Percentiles rank a stretch among this genome's conserved stretches.
These are phyloP conservation scores for Limonius californicus DNA, from an alignment of 1,140 invertebrate species.

Conservation along the genomic window DNA sequence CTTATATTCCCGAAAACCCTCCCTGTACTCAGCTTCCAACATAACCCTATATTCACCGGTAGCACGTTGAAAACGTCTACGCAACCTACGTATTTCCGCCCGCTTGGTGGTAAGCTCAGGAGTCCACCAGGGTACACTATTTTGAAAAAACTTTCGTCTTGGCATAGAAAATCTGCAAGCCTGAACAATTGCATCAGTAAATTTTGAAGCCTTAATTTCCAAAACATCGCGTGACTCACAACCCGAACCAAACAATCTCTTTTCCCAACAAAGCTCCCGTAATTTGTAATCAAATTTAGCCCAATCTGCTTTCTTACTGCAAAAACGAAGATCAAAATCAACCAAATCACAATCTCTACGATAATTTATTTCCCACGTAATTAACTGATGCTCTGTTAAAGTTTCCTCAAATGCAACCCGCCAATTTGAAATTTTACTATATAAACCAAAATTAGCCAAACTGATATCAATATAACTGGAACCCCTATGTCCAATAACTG, in stretches of 20 bases:
- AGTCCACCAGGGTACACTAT: conserved; percentile 17
- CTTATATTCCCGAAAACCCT: not conserved
- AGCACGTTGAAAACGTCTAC: not conserved
- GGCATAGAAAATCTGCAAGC: conserved; percentile 13
- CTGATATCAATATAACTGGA: conserved; percentile 9
- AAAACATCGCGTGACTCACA: not conserved
- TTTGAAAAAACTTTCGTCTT: not conserved
- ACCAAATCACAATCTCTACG: not conserved
- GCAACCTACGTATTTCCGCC: not conserved
- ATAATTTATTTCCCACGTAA: not conserved
- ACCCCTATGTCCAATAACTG: conserved; percentile 1
- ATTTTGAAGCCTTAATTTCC: not conserved
- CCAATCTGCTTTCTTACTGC: conserved; percentile 6
- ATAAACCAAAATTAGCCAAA: not conserved
- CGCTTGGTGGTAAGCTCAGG: not conserved
- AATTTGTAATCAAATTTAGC: not conserved
- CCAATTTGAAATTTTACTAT: not conserved
- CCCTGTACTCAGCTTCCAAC: not conserved
- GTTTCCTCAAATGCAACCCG: not conserved
- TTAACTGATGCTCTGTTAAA: not conserved
- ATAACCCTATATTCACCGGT: not conserved
- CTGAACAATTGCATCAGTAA: not conserved
- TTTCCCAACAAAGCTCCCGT: not conserved
- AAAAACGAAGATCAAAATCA: not conserved
- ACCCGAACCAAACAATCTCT: not conserved